Evolutionary conservation across 2,888 invertebrate species (phyloP).

Genomic region (Iselma pallidipennis): DNA sequence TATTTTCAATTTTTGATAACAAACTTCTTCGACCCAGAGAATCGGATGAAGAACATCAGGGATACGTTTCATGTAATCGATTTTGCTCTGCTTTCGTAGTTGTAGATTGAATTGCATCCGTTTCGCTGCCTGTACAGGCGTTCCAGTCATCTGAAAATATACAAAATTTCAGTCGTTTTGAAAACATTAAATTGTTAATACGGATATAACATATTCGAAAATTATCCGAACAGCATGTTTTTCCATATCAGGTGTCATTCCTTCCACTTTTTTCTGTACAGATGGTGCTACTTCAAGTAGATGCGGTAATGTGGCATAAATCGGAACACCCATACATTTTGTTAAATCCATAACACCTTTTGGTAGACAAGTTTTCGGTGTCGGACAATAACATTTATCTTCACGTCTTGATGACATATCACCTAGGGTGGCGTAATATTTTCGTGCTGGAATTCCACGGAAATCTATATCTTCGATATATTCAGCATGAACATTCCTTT

Average conservation of each 20-base stretch:
- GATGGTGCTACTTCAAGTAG: slow-evolving; percentile 65
- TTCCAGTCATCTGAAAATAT: slow-evolving; percentile 65
- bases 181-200: background rate
- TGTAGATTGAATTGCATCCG: slow-evolving; percentile 75
- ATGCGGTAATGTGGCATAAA: slow-evolving; percentile 79
- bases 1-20: too few relatives aligned
- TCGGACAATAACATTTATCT: slow-evolving; percentile 60
- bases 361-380: slow-evolving; percentile 67
- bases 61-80: slow-evolving; percentile 67
- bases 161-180: background rate
- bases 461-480: slow-evolving; percentile 65
- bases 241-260: slow-evolving; percentile 67
- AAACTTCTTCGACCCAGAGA: slow-evolving; percentile 84
- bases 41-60: slow-evolving; percentile 69
- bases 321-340: slow-evolving; percentile 71
- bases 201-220: slow-evolving; percentile 72
- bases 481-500: slow-evolving; percentile 64
- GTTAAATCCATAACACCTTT: slow-evolving; percentile 73
- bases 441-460: slow-evolving; percentile 67
- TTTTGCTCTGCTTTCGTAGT: slow-evolving; percentile 65
- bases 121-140: slow-evolving; percentile 72
- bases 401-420: slow-evolving; percentile 63
- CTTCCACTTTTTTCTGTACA: slow-evolving; percentile 58
- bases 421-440: slow-evolving; percentile 71
- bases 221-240: slow-evolving; percentile 75